Evolutionary conservation across 2,797 vertebrate genomes (phyloP).

Genomic region (Epinephelus awoara): DNA sequence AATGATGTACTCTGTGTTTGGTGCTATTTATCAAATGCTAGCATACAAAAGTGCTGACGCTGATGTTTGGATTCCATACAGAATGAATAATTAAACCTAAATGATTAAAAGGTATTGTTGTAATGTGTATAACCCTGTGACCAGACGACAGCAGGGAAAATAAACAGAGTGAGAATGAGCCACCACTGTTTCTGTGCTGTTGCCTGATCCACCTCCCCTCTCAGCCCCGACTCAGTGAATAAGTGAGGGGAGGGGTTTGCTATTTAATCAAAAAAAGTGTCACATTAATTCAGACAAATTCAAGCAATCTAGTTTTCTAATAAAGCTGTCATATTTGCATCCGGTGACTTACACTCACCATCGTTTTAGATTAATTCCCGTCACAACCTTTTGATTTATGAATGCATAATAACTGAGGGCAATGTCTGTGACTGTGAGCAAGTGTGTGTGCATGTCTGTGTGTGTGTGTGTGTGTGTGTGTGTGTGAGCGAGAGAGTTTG

Average conservation of each 20-base stretch:
- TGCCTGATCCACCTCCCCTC: slow-evolving; percentile 29
- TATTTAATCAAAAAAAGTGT: slow-evolving; percentile 80
- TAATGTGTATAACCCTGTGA: neutral
- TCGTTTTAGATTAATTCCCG: slow-evolving; percentile 81
- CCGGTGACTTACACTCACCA: slow-evolving; percentile 80
- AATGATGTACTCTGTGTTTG: neutral
- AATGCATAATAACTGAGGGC: slow-evolving; percentile 76
- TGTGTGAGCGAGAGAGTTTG: slow-evolving; percentile 2
- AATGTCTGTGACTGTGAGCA: slow-evolving; percentile 59
- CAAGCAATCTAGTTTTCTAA: slow-evolving; percentile 82
- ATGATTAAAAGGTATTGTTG: slow-evolving; percentile 36
- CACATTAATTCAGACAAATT: slow-evolving; percentile 85
- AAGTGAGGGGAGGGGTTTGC: slow-evolving; percentile 2
- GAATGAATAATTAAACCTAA: slow-evolving; percentile 18
- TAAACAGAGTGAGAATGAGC: slow-evolving; percentile 11
- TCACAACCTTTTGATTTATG: slow-evolving; percentile 83
- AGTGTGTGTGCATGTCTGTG: slow-evolving; percentile 17
- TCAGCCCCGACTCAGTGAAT: slow-evolving; percentile 14
- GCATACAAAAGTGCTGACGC: neutral
- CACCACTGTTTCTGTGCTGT: slow-evolving; percentile 35
- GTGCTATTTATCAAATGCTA: neutral
- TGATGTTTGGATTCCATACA: neutral
- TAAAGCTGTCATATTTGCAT: slow-evolving; percentile 86
- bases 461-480: slow-evolving; percentile 10
- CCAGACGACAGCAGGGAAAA: neutral